Percentiles rank a stretch among this genome's conserved stretches.
Evolutionary conservation across 1,140 invertebrate genomes (phyloP).

Genomic region (Bombus ignitus): DNA sequence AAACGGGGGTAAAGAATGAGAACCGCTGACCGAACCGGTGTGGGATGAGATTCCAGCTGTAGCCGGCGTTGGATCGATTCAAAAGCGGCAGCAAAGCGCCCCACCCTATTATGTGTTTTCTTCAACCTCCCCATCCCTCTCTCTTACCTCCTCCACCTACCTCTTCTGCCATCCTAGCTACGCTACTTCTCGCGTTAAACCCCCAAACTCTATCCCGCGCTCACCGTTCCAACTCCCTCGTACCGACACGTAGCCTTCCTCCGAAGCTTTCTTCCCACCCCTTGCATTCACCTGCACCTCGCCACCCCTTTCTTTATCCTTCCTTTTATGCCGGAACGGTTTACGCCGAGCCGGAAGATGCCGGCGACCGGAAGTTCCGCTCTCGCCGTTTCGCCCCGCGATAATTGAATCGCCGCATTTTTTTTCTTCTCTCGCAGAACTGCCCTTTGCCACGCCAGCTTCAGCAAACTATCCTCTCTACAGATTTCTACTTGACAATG

Average conservation of each 20-base stretch:
- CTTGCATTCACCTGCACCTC: too few species aligned
- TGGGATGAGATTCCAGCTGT: conserved; percentile 75
- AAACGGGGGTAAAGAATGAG: conserved; percentile 62
- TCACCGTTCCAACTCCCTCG: background rate
- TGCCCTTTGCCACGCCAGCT: background rate
- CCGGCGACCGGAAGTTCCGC: conserved; percentile 68
- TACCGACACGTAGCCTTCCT: conserved; percentile 22
- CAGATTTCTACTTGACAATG: conserved; percentile 16
- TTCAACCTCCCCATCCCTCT: conserved; percentile 68
- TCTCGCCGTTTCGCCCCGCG: conserved; percentile 30
- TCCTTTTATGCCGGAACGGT: conserved; percentile 65
- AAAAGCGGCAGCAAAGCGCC: conserved; percentile 80
- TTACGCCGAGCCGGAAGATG: conserved; percentile 72
- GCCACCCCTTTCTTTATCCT: conserved; percentile 35
- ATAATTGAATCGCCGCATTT: conserved; percentile 76
- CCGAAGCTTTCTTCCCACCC: conserved; percentile 15
- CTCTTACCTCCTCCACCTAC: conserved; percentile 40
- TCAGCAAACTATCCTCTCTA: background rate
- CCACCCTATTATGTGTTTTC: conserved; percentile 80
- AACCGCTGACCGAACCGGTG: conserved; percentile 70
- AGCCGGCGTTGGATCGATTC: conserved; percentile 80
- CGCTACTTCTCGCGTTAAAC: conserved; percentile 61
- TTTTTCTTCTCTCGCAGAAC: background rate
- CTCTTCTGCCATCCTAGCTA: conserved; percentile 32
- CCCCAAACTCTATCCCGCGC: background rate